These are phyloP conservation scores for Lochmaea capreae DNA, from an alignment of 2,888 invertebrate genomes.

Conservation along the genomic window DNA sequence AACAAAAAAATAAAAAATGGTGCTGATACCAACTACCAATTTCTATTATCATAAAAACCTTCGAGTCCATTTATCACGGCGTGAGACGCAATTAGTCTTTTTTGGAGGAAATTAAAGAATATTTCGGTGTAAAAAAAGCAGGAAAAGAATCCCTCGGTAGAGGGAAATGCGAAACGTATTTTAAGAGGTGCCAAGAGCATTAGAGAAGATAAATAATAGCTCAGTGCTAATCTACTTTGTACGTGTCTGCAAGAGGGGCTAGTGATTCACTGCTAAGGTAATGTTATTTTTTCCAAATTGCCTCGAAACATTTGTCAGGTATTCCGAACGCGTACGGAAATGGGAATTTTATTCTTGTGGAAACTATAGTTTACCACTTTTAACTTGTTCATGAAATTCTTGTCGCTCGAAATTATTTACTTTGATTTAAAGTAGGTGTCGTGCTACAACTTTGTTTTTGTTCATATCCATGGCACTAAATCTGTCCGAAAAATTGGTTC, in stretches of 20 bases:
- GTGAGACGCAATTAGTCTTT: conserved; percentile 48
- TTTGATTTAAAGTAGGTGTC: too few relatives aligned
- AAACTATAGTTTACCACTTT: not conserved
- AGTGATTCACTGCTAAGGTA: conserved; percentile 45
- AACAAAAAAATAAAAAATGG: conserved; percentile 2
- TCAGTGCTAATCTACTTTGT: conserved; percentile 51
- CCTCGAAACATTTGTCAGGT: conserved; percentile 39
- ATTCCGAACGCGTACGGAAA: conserved; percentile 26
- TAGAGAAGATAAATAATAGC: conserved; percentile 52
- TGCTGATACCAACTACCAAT: conserved; percentile 9
- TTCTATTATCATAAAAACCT: conserved; percentile 36
- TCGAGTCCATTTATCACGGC: conserved; percentile 36
- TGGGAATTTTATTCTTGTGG: conserved; percentile 11
- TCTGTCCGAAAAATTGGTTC: too few relatives aligned
- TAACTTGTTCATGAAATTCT: not conserved
- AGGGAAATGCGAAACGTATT: conserved; percentile 42
- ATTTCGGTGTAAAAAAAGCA: conserved; percentile 47
- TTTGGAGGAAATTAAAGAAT: conserved; percentile 54
- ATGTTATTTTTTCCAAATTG: conserved; percentile 41
- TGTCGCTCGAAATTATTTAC: too few relatives aligned
- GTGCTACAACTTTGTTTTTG: too few relatives aligned
- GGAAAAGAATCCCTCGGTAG: conserved; percentile 36
- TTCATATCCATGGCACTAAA: too few relatives aligned
- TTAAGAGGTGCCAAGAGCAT: conserved; percentile 46
- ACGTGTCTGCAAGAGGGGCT: conserved; percentile 45